Percentiles rank a stretch among this genome's conserved stretches.
Evolutionary conservation across 2,113 vertebrate genomes (phyloP).

Genomic region (Nibea coibor): DNA sequence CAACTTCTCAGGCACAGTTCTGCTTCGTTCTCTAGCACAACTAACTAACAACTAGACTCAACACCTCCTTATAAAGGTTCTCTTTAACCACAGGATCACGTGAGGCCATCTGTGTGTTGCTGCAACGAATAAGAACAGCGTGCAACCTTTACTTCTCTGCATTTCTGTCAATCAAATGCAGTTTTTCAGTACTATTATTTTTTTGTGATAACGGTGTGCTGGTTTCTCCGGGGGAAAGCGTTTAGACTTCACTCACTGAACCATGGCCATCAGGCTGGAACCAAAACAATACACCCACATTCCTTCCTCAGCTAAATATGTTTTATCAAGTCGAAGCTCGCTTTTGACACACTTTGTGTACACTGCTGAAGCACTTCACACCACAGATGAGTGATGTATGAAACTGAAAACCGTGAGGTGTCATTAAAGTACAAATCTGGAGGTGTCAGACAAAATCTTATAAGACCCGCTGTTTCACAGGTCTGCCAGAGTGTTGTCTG

Average conservation of each 20-base stretch:
- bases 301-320: conserved; percentile 30
- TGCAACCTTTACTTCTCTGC: neutral
- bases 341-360: conserved; percentile 34
- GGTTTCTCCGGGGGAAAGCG: conserved; percentile 21
- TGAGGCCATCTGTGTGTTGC: conserved; percentile 25
- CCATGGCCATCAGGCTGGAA: neutral
- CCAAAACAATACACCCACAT: conserved; percentile 54
- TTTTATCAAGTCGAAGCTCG: conserved; percentile 27
- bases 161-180: neutral
- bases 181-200: neutral
- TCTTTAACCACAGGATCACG: conserved; percentile 64
- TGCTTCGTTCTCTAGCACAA: conserved; percentile 18
- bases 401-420: conserved; percentile 55
- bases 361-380: conserved; percentile 54
- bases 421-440: conserved; percentile 12
- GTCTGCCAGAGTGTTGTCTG: neutral
- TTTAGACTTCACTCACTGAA: conserved; percentile 1
- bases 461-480: neutral
- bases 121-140: neutral
- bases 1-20: neutral
- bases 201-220: neutral
- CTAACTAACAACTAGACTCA: conserved; percentile 9
- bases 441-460: neutral
- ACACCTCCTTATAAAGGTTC: conserved; percentile 68
- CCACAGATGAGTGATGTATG: conserved; percentile 44